Percentiles rank a stretch among this genome's conserved stretches.
These are phyloP conservation scores for Platysternon megacephalum DNA, from an alignment of 2,113 vertebrate genomes.

Conservation along the genomic window DNA sequence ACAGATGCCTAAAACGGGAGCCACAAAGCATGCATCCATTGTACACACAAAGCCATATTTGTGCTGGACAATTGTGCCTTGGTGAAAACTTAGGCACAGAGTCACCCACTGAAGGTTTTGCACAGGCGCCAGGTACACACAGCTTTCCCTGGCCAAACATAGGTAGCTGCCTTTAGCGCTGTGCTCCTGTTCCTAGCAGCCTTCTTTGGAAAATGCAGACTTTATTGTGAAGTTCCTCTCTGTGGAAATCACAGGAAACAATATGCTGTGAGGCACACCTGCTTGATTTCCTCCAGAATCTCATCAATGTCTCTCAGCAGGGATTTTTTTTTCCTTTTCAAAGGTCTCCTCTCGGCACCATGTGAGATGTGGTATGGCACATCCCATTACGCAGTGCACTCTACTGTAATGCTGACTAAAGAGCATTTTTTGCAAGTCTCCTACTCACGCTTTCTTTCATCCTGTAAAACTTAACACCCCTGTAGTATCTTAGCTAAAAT, in stretches of 20 bases:
- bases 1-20: neutral
- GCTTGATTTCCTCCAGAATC: neutral
- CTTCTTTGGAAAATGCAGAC: neutral
- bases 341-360: neutral
- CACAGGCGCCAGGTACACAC: neutral
- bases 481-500: neutral
- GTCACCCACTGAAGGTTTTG: neutral
- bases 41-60: neutral
- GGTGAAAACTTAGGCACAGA: neutral
- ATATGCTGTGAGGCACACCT: neutral
- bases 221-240: neutral
- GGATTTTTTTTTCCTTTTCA: neutral
- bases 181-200: neutral
- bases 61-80: neutral
- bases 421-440: neutral
- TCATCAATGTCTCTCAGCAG: neutral
- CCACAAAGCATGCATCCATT: neutral
- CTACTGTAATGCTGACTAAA: neutral
- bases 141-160: neutral
- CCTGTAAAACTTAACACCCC: neutral
- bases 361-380: neutral
- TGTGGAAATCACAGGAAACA: neutral
- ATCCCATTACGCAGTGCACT: neutral
- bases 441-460: neutral
- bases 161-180: neutral